Evolutionary conservation across 2,888 invertebrate species (phyloP).

Genomic region (Lottia gigantea): DNA sequence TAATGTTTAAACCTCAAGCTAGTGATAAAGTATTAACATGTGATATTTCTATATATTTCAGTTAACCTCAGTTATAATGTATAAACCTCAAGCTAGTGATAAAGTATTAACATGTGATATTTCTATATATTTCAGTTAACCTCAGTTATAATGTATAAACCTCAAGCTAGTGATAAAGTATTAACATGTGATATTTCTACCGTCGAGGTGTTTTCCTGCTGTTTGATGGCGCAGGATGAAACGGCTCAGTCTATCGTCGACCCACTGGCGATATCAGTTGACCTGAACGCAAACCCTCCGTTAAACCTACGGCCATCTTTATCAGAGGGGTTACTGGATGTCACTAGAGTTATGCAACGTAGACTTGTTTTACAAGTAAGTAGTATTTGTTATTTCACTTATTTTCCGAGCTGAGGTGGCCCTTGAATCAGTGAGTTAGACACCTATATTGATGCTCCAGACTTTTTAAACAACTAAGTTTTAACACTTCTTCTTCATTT

Average conservation of each 20-base stretch:
- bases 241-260: slow-evolving; percentile 95
- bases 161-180: slow-evolving; percentile 78
- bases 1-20: too few species aligned
- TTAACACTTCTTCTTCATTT: too few species aligned
- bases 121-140: slow-evolving; percentile 67
- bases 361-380: slow-evolving; percentile 62
- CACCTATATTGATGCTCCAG: too few species aligned
- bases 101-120: too few species aligned
- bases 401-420: too few species aligned
- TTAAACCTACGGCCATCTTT: slow-evolving; percentile 45
- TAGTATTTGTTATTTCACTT: background rate
- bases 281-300: slow-evolving; percentile 60
- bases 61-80: too few species aligned
- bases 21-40: too few species aligned
- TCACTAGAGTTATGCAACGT: slow-evolving; percentile 47
- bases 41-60: too few species aligned
- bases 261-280: slow-evolving; percentile 80
- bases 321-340: slow-evolving; percentile 55
- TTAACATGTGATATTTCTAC: slow-evolving; percentile 87
- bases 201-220: slow-evolving; percentile 92
- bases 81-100: too few species aligned
- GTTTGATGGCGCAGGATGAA: slow-evolving; percentile 89
- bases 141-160: slow-evolving; percentile 84
- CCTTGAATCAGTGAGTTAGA: too few species aligned
- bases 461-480: too few species aligned